phyloP scores from a whole-genome alignment of 2,797 vertebrate genomes.

The Parauchenoglanis ngamensis region DNA sequence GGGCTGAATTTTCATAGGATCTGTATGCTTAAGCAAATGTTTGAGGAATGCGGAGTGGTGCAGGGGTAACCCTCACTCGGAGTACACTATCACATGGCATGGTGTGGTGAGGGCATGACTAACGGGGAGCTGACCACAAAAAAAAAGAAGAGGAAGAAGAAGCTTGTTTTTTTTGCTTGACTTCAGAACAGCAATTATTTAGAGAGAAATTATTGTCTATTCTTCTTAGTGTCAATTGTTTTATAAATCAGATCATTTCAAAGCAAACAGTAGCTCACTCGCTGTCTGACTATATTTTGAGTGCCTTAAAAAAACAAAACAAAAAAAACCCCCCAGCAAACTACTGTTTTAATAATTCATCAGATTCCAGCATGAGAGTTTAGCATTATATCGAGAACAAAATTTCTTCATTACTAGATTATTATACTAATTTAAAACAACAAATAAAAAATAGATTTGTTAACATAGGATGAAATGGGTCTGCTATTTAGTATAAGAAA shows the following conservation, averaged over 20 bases:
- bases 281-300: not conserved
- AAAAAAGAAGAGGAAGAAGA: not conserved
- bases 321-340: no score
- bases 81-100: not conserved
- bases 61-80: not conserved
- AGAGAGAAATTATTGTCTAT: not conserved
- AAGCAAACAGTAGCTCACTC: not conserved
- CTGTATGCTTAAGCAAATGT: slow-evolving; percentile 30
- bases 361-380: not conserved
- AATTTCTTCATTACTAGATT: not conserved
- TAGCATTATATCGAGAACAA: not conserved
- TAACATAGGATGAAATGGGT: not conserved
- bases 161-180: not conserved
- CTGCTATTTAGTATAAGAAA: not conserved
- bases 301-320: no score
- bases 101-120: slow-evolving; percentile 8
- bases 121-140: slow-evolving; percentile 27
- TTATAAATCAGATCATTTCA: not conserved
- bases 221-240: not conserved
- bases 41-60: not conserved
- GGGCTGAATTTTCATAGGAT: not conserved
- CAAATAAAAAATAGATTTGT: not conserved
- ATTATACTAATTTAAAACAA: not conserved
- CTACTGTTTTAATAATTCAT: not conserved
- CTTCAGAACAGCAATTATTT: not conserved